Evolutionary conservation across 2,797 vertebrate species (phyloP), one percentile per base, ranked within the genome.

Genomic region (Uromys caudimaculatus): DNA sequence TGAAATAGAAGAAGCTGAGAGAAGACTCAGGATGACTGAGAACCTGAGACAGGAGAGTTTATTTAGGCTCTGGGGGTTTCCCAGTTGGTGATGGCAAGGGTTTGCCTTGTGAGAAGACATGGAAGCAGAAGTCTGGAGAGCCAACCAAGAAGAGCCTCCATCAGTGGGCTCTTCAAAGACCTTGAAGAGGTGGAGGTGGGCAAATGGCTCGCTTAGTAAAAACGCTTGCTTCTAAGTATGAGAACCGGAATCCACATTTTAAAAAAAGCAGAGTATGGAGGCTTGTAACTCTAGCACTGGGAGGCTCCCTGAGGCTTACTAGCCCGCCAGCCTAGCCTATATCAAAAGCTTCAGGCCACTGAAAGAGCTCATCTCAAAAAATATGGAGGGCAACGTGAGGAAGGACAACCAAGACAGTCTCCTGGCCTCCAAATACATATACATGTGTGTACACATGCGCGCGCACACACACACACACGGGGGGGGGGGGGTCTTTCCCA

Each of bases 391-490:
- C n/a, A 56, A 71, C 29, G 24, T 52, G 67, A 71, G 21, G 62
- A 73, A 32, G 10, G 35, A 73, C 35, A 87, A 71, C n/a, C n/a
- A 54, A 56, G 67, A 19, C 35, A 29, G 14, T 54, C 44, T 3
- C 32, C 44, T 38, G 44, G 21, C 16, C 67, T 54, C 35, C 67
- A 73, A 38, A 56, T 23, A 16, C 35, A 6, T 54, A 21, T 24
- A 8, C 24, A 82, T 23, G 11, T 17, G 3, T 3, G 1, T 2
- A 0, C 14, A 32, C 1, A 44, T 41, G 60, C 1, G 44, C 23
- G n/a, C 19, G 56, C 77, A 78, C 29, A 76, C 21, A 82, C n/a
- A 82, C 29, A 38, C 79, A 82, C 79, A 58, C 35, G 58, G 56
- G 21, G 56, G 21, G 58, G 24, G 23, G 24, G 58, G 24, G 44